phyloP scores from a whole-genome alignment of 2,888 invertebrate species.

The Hirtodrosophila duncani region DNA sequence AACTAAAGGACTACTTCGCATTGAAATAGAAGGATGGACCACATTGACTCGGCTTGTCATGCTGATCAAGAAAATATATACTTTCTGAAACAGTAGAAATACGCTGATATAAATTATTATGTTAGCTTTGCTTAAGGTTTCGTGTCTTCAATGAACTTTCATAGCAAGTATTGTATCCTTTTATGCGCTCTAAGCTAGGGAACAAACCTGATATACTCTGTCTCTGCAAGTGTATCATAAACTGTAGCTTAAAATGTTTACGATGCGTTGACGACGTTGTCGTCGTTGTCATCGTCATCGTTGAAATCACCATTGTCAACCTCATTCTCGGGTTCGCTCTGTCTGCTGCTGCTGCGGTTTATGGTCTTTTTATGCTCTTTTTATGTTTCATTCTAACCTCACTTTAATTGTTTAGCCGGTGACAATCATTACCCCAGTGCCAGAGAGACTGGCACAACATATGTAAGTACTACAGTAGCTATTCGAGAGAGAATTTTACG shows the following conservation, averaged over 20 bases:
- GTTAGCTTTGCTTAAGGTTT: too few species aligned
- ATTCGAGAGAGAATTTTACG: constrained; percentile 53
- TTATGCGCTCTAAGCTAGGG: too few species aligned
- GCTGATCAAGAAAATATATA: too few species aligned
- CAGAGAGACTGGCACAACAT: constrained; percentile 40
- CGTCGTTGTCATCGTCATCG: constrained; percentile 26
- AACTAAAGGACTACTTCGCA: too few species aligned
- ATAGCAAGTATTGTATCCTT: too few species aligned
- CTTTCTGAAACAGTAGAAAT: too few species aligned
- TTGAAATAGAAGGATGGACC: too few species aligned
- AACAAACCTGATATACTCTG: too few species aligned
- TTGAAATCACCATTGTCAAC: constrained; percentile 28
- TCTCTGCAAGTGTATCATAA: too few species aligned
- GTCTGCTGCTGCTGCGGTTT: constrained; percentile 54
- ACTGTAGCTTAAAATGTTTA: constrained; percentile 74
- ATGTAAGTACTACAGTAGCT: constrained; percentile 40
- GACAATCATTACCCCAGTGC: constrained; percentile 77
- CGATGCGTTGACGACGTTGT: constrained; percentile 70
- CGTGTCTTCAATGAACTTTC: too few species aligned
- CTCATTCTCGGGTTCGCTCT: constrained; percentile 12
- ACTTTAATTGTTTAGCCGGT: constrained; percentile 79
- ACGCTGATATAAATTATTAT: too few species aligned
- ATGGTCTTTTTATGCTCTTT: constrained; percentile 77
- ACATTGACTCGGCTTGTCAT: too few species aligned
- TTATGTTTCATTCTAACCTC: constrained; percentile 78